Evolutionary conservation across 1,140 invertebrate genomes (phyloP), one percentile per base, ranked within the genome.

Genomic region (Nasonia giraulti): DNA sequence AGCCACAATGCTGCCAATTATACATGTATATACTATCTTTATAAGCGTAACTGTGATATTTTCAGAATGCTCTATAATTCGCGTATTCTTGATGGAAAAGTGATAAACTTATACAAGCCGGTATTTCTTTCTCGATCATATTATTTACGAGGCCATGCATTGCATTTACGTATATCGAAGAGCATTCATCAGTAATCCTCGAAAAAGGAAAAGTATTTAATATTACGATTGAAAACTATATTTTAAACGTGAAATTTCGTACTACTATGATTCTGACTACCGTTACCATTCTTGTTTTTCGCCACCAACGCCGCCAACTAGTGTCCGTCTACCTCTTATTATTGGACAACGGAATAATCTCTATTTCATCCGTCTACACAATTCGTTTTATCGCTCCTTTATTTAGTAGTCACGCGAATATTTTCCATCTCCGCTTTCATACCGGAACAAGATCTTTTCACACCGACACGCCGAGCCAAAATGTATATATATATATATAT

Each of bases 31-130:
- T 27, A 62, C 6, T 62, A 62, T n/a, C 20, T 8, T 62, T 20
- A 62, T 82, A 82, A 85, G 84, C 84, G 62, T 10, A 71, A 62
- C 84, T 85, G 84, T 85, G 84, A 85, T 85, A 85, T 82, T 82
- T 69, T 81, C 17, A 75, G 6, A 69, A 44, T 80, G 66, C 40
- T 20, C 12, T 47, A 79, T 20, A 17, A 44, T 33, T 50, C 37
- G 37, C 5, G 7, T 75, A 74, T 80, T 80, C 69, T 27, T 17
- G 2, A 14, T 37, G 0, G n/a, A 23, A 14, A 69, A 71, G 33
- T 4, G 74, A 20, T 33, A 83, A 68, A 23, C 12, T 79, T 81
- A 44, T 83, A 62, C 44, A 79, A 62, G 4, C 27, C 10, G 55
- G 8, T 0, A 20, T 47, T 76, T 76, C 0, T 31, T 40, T 83